Evolutionary conservation across 2,888 invertebrate genomes (phyloP).

Genomic region (Quadroppia sp.): DNA sequence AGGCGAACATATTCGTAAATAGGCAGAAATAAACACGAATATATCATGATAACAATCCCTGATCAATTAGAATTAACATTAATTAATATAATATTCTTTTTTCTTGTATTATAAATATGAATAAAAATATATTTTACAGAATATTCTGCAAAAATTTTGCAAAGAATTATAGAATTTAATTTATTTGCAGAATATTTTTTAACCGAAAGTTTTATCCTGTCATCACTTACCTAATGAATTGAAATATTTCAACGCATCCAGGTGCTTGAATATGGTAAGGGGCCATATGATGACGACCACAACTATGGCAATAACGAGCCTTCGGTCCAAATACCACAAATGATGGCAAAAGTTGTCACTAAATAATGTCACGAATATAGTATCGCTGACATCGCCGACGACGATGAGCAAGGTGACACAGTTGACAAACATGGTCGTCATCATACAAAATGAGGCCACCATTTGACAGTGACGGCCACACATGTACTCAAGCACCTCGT

Average conservation of each 20-base stretch:
- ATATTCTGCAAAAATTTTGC: too few relatives aligned
- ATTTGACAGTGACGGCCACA: slow-evolving; percentile 53
- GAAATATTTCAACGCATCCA: slow-evolving; percentile 52
- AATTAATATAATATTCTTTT: too few relatives aligned
- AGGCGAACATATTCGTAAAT: slow-evolving; percentile 24
- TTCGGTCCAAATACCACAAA: slow-evolving; percentile 53
- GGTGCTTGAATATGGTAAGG: slow-evolving; percentile 54
- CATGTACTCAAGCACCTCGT: slow-evolving; percentile 54
- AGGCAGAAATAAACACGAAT: too few relatives aligned
- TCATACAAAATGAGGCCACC: slow-evolving; percentile 52
- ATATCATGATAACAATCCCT: too few relatives aligned
- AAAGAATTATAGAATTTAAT: too few relatives aligned
- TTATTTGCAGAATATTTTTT: too few relatives aligned
- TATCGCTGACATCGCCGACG: slow-evolving; percentile 56
- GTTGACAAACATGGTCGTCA: slow-evolving; percentile 55
- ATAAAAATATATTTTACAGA: too few relatives aligned
- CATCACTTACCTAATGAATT: not conserved
- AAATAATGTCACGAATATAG: slow-evolving; percentile 44
- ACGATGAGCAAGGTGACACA: slow-evolving; percentile 56
- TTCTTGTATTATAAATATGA: too few relatives aligned
- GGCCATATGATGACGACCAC: slow-evolving; percentile 54
- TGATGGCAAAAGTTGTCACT: slow-evolving; percentile 28
- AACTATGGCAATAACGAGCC: slow-evolving; percentile 53
- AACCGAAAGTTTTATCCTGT: too few relatives aligned
- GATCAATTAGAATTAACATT: too few relatives aligned